These are phyloP conservation scores for Phalacrocorax aristotelis DNA, from an alignment of 2,113 vertebrate genomes.

Conservation along the genomic window DNA sequence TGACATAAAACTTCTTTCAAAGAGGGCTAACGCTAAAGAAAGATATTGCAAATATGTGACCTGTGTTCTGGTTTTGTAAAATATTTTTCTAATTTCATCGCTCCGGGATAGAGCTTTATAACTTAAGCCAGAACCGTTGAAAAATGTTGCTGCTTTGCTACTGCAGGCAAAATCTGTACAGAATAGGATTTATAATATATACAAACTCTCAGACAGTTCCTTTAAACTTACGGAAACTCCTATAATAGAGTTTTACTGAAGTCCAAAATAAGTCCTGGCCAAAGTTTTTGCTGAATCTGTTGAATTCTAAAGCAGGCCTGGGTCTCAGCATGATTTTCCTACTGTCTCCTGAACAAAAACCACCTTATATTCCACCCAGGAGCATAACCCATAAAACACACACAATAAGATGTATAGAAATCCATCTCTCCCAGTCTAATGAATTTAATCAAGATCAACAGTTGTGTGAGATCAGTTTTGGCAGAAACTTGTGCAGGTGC, in stretches of 20 bases:
- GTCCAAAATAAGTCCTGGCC: slow-evolving; percentile 57
- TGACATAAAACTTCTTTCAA: slow-evolving; percentile 46
- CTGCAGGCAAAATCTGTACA: slow-evolving; percentile 45
- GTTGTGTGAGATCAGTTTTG: slow-evolving; percentile 66
- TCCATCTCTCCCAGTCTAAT: slow-evolving; percentile 37
- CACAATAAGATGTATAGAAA: slow-evolving; percentile 55
- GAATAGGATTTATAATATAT: slow-evolving; percentile 59
- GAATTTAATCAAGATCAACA: slow-evolving; percentile 58
- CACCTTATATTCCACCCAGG: slow-evolving; percentile 52
- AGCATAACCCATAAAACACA: slow-evolving; percentile 53
- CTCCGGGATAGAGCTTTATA: slow-evolving; percentile 27
- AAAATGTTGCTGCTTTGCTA: slow-evolving; percentile 45
- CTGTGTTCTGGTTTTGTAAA: slow-evolving; percentile 24
- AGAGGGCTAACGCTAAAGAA: neutral
- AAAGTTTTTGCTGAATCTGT: slow-evolving; percentile 59
- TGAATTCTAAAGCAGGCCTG: slow-evolving; percentile 60
- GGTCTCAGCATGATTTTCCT: slow-evolving; percentile 57
- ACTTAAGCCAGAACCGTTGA: slow-evolving; percentile 41
- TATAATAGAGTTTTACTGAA: slow-evolving; percentile 56
- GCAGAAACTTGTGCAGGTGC: slow-evolving; percentile 56
- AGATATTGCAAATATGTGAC: slow-evolving; percentile 7
- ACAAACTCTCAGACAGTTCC: slow-evolving; percentile 58
- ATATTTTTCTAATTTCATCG: slow-evolving; percentile 34
- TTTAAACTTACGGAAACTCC: slow-evolving; percentile 64
- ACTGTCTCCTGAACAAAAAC: slow-evolving; percentile 55